Conservation (phyloP, 2,797 vertebrate species). For the Protosalanx chinensis region DNA sequence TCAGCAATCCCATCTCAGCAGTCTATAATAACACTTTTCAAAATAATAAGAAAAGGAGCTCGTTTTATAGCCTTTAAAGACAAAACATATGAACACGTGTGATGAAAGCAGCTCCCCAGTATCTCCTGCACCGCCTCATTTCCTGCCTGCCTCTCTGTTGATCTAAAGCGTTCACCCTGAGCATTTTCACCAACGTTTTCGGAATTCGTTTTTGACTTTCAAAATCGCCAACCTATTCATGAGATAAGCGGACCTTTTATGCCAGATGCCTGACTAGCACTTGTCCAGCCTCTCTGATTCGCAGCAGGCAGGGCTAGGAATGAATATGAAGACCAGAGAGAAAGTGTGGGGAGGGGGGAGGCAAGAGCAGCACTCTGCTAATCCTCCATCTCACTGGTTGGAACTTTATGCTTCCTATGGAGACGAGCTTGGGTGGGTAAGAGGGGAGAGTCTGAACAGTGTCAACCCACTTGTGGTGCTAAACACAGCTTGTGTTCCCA, state of each 20-base stretch:
- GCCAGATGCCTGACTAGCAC: constrained; percentile 4
- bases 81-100: neutral
- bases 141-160: too few relatives aligned
- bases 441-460: too few relatives aligned
- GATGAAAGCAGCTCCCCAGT: too few relatives aligned
- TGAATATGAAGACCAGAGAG: neutral
- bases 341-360: too few relatives aligned
- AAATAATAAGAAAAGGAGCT: constrained; percentile 28
- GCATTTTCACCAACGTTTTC: neutral
- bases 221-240: neutral
- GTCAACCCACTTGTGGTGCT: too few relatives aligned
- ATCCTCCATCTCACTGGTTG: neutral
- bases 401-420: neutral
- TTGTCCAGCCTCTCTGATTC: neutral
- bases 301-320: neutral
- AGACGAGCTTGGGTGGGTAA: neutral
- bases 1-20: constrained; percentile 39
- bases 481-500: constrained; percentile 12
- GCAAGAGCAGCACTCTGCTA: neutral
- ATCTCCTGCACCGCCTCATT: too few relatives aligned
- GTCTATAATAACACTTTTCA: constrained; percentile 35
- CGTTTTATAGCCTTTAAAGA: constrained; percentile 1
- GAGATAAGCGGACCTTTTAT: constrained; percentile 10
- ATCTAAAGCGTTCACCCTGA: neutral
- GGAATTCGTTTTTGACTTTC: neutral